Base-by-base conservation (phyloP, 1,140 invertebrate genomes). In the Medauroidea extradentata region DNA sequence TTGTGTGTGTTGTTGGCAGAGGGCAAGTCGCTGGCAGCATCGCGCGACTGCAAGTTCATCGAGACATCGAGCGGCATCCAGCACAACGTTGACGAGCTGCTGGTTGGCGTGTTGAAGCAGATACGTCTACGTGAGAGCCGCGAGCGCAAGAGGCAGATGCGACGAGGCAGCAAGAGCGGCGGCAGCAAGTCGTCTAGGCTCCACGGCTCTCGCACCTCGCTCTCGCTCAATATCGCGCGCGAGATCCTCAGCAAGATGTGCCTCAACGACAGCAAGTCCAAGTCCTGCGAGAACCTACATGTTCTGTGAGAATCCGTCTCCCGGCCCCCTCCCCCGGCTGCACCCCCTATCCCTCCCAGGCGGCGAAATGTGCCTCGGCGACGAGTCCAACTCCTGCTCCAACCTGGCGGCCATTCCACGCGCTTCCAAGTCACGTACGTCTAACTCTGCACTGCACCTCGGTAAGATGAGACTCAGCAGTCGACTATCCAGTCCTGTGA, bases 11-110 rank as follows among this genome's bases (percentile, higher is more conserved):
- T 11, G 29, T n/a, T n/a, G n/a, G n/a, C 78, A 95, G 92, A 94
- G 72, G 91, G 92, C 1, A 94, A 93, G 75, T 80, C 85, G 21
- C 71, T 94, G 64, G 92, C 92, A 0, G 87, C 85, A 38, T 86
- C 88, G n/a, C 83, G 87, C 68, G 90, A 93, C 71, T 91, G 88
- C 74, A 95, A 95, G 75, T 96, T 93, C 77, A 94, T 94, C 62
- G 93, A 96, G 72, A 93, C 91, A 1, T 94, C 91, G 0, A 89
- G 88, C 53, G 91, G 91, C 1, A 91, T 95, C 65, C 90, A 94
- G 71, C 91, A 95, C 75, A 93, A 94, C 67, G 91, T 95, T 13
- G 92, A 94, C 71, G 92, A 94, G 69, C 81, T 95, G 23, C 78
- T 95, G 16, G 92, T 94, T 0, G 91, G 92, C 1, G 85, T 93